Evolutionary conservation across 2,113 vertebrate species (phyloP).

Genomic region (Larimichthys crocea): DNA sequence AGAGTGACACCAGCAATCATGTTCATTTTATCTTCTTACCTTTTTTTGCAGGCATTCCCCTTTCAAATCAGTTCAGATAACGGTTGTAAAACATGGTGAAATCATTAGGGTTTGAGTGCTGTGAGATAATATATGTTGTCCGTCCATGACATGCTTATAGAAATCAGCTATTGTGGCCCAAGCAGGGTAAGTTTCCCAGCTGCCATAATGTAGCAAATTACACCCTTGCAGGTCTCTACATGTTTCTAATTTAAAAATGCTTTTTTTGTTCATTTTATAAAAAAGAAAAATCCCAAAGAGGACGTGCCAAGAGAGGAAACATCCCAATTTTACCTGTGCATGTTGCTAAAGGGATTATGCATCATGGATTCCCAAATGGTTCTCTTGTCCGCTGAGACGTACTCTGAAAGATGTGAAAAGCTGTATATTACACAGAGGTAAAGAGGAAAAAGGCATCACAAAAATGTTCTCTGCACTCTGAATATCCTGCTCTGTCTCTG

Average conservation of each 20-base stretch:
- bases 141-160: too few species aligned
- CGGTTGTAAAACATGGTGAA: too few species aligned
- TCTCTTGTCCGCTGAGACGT: slow-evolving; percentile 22
- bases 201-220: background rate
- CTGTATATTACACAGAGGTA: slow-evolving; percentile 20
- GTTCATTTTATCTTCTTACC: too few species aligned
- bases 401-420: slow-evolving; percentile 28
- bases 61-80: too few species aligned
- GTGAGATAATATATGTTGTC: too few species aligned
- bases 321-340: slow-evolving; percentile 38
- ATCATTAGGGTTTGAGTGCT: too few species aligned
- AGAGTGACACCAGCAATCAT: too few species aligned
- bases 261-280: slow-evolving; percentile 5
- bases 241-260: background rate
- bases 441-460: slow-evolving; percentile 10
- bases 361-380: slow-evolving; percentile 33
- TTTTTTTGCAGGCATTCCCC: too few species aligned
- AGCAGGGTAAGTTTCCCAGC: too few species aligned
- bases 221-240: background rate
- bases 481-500: slow-evolving; percentile 15
- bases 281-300: slow-evolving; percentile 3
- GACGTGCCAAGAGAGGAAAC: slow-evolving; percentile 21
- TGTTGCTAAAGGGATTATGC: slow-evolving; percentile 42
- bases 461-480: slow-evolving; percentile 15
- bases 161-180: too few species aligned